These are phyloP conservation scores for Acipenser oxyrinchus DNA, from an alignment of 2,797 vertebrate genomes.

Conservation along the genomic window DNA sequence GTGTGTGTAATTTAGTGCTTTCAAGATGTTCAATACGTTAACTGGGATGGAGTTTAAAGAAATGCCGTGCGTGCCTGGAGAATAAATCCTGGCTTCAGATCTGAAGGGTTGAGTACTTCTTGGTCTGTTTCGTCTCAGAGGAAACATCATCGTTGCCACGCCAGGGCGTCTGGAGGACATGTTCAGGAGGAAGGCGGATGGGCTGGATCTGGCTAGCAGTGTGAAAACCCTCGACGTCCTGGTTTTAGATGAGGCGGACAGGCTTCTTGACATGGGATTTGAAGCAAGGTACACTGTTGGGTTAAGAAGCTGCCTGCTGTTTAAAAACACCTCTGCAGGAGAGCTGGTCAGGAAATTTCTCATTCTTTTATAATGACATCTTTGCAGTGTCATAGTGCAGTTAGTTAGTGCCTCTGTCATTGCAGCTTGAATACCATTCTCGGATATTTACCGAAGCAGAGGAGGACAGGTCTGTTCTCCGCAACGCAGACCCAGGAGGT, in stretches of 20 bases:
- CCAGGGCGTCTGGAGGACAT: conserved; percentile 92
- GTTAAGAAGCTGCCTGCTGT: too few relatives aligned
- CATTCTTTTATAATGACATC: too few relatives aligned
- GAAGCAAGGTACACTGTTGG: conserved; percentile 67
- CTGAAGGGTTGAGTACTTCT: neutral
- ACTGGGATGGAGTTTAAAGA: too few relatives aligned
- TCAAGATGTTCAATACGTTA: too few relatives aligned
- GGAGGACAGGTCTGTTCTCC: conserved; percentile 89
- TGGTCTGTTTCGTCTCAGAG: conserved; percentile 46
- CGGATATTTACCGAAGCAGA: conserved; percentile 82
- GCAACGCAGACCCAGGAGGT: conserved; percentile 95
- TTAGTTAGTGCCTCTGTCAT: neutral
- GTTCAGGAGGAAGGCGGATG: conserved; percentile 83
- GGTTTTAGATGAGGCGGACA: conserved; percentile 91
- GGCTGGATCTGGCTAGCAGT: conserved; percentile 70
- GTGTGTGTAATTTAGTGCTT: neutral
- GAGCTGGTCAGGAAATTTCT: too few relatives aligned
- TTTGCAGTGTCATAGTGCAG: neutral
- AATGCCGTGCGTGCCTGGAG: too few relatives aligned
- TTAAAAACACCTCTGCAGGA: too few relatives aligned
- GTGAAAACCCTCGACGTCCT: conserved; percentile 83
- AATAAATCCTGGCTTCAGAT: neutral
- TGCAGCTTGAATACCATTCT: conserved; percentile 83
- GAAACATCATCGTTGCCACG: conserved; percentile 85
- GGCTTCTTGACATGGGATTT: conserved; percentile 93